Evolutionary conservation across 2,888 invertebrate species (phyloP).

Genomic region (Nesidiocoris tenuis): DNA sequence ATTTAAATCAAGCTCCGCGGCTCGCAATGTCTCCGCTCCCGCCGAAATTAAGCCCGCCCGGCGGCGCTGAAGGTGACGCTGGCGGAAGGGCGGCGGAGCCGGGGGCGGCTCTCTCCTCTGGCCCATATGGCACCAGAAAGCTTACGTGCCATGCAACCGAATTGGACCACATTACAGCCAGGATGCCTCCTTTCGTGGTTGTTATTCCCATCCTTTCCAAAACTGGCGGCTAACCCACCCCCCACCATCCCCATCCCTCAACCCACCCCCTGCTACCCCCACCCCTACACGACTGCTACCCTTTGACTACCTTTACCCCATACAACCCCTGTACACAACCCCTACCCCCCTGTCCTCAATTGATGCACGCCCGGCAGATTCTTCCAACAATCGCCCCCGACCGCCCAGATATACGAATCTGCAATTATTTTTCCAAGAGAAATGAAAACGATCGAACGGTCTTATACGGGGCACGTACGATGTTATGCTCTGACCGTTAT

Average conservation of each 20-base stretch:
- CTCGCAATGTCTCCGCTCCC: background rate
- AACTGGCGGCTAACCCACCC: slow-evolving; percentile 9
- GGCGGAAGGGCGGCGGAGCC: background rate
- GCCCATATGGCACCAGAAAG: slow-evolving; percentile 42
- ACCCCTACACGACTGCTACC: background rate
- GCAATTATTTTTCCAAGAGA: background rate
- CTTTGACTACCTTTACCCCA: background rate
- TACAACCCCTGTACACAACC: background rate
- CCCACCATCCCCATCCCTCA: background rate
- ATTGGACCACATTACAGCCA: slow-evolving; percentile 36
- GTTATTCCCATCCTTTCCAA: slow-evolving; percentile 41
- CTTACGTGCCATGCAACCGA: slow-evolving; percentile 43
- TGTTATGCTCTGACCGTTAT: too few relatives aligned
- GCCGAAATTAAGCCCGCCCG: slow-evolving; percentile 26
- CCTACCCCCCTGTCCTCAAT: background rate
- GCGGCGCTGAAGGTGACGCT: background rate
- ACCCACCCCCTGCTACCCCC: background rate
- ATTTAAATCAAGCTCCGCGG: slow-evolving; percentile 38
- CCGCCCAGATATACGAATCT: background rate
- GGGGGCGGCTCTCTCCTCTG: slow-evolving; percentile 23
- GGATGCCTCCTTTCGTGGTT: slow-evolving; percentile 35
- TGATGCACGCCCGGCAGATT: background rate
- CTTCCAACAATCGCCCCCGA: background rate
- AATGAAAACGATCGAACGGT: too few relatives aligned
- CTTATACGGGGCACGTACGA: too few relatives aligned